Evolutionary conservation across 1,140 invertebrate species (phyloP), one percentile per base, ranked within the genome.

Genomic region (Drosophila ohnishii): DNA sequence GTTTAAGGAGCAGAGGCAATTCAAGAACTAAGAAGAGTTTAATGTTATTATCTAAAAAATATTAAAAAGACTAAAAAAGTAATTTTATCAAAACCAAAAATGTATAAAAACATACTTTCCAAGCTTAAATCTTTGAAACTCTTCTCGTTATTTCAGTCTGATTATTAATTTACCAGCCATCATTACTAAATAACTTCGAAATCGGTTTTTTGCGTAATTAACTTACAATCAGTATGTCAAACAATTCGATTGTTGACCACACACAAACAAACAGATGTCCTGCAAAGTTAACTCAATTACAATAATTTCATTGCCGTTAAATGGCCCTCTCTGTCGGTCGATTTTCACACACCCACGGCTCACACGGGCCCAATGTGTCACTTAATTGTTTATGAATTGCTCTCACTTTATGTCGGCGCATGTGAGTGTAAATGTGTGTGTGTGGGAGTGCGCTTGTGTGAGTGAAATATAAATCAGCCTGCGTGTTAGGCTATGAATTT

Each of bases 341-440:
- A 51, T 30, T 32, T 44, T 25, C 25, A 48, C 57, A 60, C 57
- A 35, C 14, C 14, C 22, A 50, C 28, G 28, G 47, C 25, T 28
- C 35, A 66, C 45, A 48, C 22, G 66, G 56, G 62, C 57, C 51
- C 75, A 64, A 86, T 75, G 78, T 77, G 78, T 40, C 63, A 76
- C 70, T 87, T 87, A 86, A 86, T 86, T 87, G 82, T 76, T 82
- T 86, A 86, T 87, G 79, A 76, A 87, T 86, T 73, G 75, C 63
- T 30, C 34, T 39, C 28, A 22, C 44, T 70, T 45, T 55, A 28
- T 47, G 59, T 25, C 50, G 28, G 28, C 16, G 50, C 39, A 28
- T 16, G 22, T 37, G 53, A 32, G 40, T 56, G 39, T 35, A 8
- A 11, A 19, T 19, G 3, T 32, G 37, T 47, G 58, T 32, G 40